Conservation (phyloP, 2,797 vertebrate species). For the Tenualosa ilisha region DNA sequence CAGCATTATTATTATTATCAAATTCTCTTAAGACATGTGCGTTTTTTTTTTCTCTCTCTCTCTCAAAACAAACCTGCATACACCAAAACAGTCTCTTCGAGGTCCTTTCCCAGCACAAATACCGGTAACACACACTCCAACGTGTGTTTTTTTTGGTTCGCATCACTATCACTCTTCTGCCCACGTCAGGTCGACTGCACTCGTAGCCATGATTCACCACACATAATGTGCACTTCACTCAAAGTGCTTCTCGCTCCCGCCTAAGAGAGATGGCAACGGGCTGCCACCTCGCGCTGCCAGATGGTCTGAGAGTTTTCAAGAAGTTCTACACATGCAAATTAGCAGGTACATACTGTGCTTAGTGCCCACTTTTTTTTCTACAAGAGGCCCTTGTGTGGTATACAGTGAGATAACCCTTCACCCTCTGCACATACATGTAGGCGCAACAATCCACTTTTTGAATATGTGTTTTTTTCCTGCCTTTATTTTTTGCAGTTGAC, state of each 20-base stretch:
- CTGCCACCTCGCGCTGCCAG: neutral
- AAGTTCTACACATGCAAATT: slow-evolving; percentile 8
- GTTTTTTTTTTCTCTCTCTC: neutral
- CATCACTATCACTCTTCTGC: neutral
- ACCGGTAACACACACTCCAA: neutral
- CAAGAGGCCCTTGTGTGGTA: neutral
- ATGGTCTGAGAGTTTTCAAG: neutral
- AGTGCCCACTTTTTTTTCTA: neutral
- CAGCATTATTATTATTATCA: neutral
- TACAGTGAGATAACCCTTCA: neutral
- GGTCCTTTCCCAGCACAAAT: neutral
- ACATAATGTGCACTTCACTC: neutral
- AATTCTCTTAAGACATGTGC: neutral
- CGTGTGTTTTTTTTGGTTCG: neutral
- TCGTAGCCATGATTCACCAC: neutral
- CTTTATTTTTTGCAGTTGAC: too few relatives aligned
- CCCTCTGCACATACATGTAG: neutral
- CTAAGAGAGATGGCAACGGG: neutral
- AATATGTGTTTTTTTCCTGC: neutral
- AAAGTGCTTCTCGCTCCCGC: neutral
- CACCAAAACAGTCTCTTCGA: neutral
- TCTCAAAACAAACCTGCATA: neutral
- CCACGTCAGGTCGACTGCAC: neutral
- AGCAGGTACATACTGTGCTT: neutral
- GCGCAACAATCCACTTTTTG: neutral